Conservation (phyloP, 2,797 vertebrate species). For the Rhynchonycteris naso region DNA sequence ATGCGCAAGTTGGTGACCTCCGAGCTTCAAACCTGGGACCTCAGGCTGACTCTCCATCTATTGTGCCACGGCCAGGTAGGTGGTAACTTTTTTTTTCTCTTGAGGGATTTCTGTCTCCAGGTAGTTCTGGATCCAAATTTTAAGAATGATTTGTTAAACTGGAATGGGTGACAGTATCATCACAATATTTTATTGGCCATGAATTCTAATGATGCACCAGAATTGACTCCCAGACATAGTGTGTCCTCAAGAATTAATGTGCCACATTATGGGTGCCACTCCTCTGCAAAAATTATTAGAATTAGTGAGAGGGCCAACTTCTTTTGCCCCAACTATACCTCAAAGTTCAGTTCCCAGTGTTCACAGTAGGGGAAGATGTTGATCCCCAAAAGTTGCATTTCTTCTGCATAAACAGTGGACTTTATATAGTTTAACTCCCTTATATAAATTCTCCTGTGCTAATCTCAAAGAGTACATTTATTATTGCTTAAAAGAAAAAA, state of each 20-base stretch:
- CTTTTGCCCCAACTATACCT: slow-evolving; percentile 65
- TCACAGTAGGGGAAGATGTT: slow-evolving; percentile 81
- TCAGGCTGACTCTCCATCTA: too few species aligned
- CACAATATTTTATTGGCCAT: slow-evolving; percentile 56
- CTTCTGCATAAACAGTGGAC: slow-evolving; percentile 91
- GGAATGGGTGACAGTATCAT: slow-evolving; percentile 29
- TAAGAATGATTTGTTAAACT: slow-evolving; percentile 44
- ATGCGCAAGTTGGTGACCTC: too few species aligned
- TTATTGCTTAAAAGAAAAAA: slow-evolving; percentile 92
- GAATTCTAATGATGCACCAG: slow-evolving; percentile 60
- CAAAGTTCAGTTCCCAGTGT: slow-evolving; percentile 73
- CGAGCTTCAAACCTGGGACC: too few species aligned
- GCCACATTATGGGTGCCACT: slow-evolving; percentile 59
- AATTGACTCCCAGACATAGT: slow-evolving; percentile 50
- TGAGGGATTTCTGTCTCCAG: neutral
- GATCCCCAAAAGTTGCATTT: slow-evolving; percentile 85
- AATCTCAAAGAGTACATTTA: slow-evolving; percentile 90
- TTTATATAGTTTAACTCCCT: slow-evolving; percentile 92
- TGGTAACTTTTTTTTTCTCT: neutral
- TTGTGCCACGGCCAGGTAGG: too few species aligned
- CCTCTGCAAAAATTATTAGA: slow-evolving; percentile 71
- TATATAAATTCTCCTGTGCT: slow-evolving; percentile 89
- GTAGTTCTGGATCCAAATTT: neutral
- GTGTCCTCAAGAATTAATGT: slow-evolving; percentile 46
- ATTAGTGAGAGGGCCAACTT: slow-evolving; percentile 70